Evolutionary conservation across 1,140 invertebrate genomes (phyloP), one percentile per base, ranked within the genome.

Genomic region (Meloidogyne exigua): DNA sequence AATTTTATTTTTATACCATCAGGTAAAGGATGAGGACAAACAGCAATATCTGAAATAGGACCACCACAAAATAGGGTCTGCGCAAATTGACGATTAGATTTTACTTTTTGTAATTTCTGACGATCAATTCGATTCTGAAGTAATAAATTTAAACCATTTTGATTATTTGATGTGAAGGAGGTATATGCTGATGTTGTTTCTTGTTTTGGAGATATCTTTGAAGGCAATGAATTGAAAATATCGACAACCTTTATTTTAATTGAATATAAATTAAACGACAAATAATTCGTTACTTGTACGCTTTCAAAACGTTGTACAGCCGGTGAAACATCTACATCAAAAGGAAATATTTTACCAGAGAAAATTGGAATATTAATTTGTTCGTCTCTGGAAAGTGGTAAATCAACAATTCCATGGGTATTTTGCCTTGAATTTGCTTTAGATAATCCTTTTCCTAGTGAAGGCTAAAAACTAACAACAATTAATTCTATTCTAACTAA

Each of bases 61-160:
- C 71, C 71, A 26, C 71, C 71, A 28, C 71, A 73, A 21, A 73
- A 73, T 57, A 73, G 28, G 11, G 71, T 65, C 13, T 73, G 71
- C 4, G 57, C 71, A 36, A 23, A 39, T 11, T 36, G 71, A 10
- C 65, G 49, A 9, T 63, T 32, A 15, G 36, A 32, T 21, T 73
- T 73, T 25, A 62, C 39, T 62, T 73, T 28, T 18, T 36, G 39
- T 26, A 73, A 57, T 21, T 32, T 65, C 21, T 64, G 65, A 25
- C 44, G 57, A 28, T 73, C 23, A 18, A 65, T 10, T 23, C n/a
- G 26, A 10, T 36, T 62, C 23, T 28, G 57, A 36, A 3, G 65
- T 1, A n/a, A 26, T 28, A 57, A 73, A 73, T n/a, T 15, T 9
- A 73, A 73, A 57, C 18, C n/a, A 57, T 57, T 57, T n/a, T 57